Percentiles rank a stretch among this genome's conserved stretches.
phyloP scores from a whole-genome alignment of 2,888 invertebrate genomes.

The Drosophila leonis region DNA sequence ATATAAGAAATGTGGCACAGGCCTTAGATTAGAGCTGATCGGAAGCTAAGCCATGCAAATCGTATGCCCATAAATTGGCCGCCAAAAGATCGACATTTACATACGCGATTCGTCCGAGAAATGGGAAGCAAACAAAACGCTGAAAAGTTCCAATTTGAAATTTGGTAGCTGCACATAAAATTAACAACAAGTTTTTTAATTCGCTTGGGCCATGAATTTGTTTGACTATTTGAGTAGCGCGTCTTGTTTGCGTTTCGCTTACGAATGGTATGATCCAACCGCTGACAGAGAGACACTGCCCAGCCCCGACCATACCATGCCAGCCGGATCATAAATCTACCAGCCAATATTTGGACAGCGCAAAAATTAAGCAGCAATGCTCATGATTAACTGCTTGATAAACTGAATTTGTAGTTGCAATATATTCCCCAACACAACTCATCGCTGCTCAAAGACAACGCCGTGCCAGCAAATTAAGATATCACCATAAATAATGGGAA shows the following conservation, averaged over 20 bases:
- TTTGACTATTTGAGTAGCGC: conserved; percentile 24
- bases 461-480: conserved; percentile 29
- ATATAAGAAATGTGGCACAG: conserved; percentile 43
- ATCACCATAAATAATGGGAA: conserved; percentile 48
- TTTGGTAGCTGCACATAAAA: conserved; percentile 34
- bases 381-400: conserved; percentile 41
- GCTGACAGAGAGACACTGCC: background rate
- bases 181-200: conserved; percentile 71
- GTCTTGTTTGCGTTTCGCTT: conserved; percentile 56
- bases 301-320: conserved; percentile 1
- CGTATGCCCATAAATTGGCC: conserved; percentile 23
- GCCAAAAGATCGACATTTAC: conserved; percentile 62
- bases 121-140: conserved; percentile 45
- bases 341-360: conserved; percentile 46
- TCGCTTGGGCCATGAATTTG: conserved; percentile 68
- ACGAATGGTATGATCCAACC: conserved; percentile 28
- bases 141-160: conserved; percentile 34
- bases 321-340: conserved; percentile 24
- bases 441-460: background rate
- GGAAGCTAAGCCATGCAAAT: conserved; percentile 70
- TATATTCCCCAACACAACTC: conserved; percentile 31
- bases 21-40: conserved; percentile 29
- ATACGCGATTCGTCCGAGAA: conserved; percentile 40
- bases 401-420: conserved; percentile 64
- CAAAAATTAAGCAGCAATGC: conserved; percentile 33